These are phyloP conservation scores for Nycteola revayana DNA, from an alignment of 2,888 invertebrate genomes.

Conservation along the genomic window DNA sequence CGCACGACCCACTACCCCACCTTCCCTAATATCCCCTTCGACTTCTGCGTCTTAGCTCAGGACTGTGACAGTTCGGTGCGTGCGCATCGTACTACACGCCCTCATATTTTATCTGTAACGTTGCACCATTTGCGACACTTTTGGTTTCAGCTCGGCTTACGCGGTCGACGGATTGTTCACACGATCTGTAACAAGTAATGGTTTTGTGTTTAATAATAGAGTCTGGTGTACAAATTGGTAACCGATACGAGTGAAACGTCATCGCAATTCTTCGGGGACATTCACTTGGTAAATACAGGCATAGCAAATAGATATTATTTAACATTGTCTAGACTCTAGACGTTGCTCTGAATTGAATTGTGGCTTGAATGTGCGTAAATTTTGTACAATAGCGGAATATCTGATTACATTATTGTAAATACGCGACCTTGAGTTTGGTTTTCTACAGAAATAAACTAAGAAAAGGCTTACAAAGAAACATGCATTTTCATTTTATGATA, in stretches of 20 bases:
- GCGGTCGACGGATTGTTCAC: conserved; percentile 46
- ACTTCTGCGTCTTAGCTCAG: conserved; percentile 1
- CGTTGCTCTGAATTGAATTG: conserved; percentile 6
- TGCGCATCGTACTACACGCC: conserved; percentile 16
- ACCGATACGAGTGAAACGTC: conserved; percentile 32
- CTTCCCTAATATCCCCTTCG: conserved; percentile 3
- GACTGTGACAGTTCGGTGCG: conserved; percentile 26
- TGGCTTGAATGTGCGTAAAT: neutral
- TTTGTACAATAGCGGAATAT: too few species aligned
- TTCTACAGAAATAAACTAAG: too few species aligned
- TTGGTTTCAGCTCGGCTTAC: conserved; percentile 41
- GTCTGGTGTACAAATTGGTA: conserved; percentile 42
- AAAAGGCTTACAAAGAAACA: too few species aligned
- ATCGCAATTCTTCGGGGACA: conserved; percentile 8
- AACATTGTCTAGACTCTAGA: conserved; percentile 29
- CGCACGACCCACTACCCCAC: conserved; percentile 34
- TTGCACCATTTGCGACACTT: conserved; percentile 20
- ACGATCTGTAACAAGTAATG: conserved; percentile 69
- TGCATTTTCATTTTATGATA: too few species aligned
- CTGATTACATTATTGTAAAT: neutral
- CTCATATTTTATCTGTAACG: neutral
- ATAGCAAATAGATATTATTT: conserved; percentile 17
- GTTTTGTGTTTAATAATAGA: conserved; percentile 56
- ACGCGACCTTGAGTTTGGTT: too few species aligned
- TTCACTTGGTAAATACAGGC: conserved; percentile 19